These are phyloP conservation scores for Cryptoblepharus egeriae DNA, from an alignment of 2,797 vertebrate species.

Conservation along the genomic window DNA sequence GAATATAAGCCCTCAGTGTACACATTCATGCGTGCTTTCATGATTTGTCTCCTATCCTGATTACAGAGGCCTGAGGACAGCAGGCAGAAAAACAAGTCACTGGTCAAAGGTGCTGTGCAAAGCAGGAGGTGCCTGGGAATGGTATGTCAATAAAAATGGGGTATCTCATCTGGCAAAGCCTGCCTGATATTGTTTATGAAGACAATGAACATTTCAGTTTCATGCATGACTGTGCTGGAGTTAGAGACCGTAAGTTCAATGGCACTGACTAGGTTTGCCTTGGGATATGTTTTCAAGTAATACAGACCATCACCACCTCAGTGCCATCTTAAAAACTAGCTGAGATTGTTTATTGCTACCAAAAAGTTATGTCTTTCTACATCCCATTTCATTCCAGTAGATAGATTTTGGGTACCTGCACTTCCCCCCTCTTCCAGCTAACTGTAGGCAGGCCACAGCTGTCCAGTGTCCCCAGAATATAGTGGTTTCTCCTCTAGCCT, in stretches of 20 bases:
- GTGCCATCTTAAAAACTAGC: background rate
- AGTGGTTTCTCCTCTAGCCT: too few species aligned
- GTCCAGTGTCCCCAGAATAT: too few species aligned
- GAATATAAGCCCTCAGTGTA: background rate
- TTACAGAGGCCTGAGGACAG: slow-evolving; percentile 46
- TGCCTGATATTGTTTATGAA: background rate
- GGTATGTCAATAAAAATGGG: slow-evolving; percentile 50
- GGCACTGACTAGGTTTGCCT: background rate
- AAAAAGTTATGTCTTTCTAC: too few species aligned
- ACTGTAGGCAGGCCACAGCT: too few species aligned
- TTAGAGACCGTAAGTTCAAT: background rate
- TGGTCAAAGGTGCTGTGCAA: slow-evolving; percentile 38
- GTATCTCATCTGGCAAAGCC: background rate
- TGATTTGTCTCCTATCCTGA: background rate
- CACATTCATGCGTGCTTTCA: background rate
- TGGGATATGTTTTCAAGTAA: background rate
- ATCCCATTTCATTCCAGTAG: too few species aligned
- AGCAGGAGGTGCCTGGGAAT: slow-evolving; percentile 51
- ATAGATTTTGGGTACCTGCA: too few species aligned
- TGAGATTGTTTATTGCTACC: background rate
- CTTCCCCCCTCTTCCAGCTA: too few species aligned
- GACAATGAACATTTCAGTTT: background rate
- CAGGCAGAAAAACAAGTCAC: slow-evolving; percentile 22
- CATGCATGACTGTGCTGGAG: background rate
- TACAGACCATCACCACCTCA: background rate